phyloP scores from a whole-genome alignment of 2,797 vertebrate genomes.

The Sebastes alutus region DNA sequence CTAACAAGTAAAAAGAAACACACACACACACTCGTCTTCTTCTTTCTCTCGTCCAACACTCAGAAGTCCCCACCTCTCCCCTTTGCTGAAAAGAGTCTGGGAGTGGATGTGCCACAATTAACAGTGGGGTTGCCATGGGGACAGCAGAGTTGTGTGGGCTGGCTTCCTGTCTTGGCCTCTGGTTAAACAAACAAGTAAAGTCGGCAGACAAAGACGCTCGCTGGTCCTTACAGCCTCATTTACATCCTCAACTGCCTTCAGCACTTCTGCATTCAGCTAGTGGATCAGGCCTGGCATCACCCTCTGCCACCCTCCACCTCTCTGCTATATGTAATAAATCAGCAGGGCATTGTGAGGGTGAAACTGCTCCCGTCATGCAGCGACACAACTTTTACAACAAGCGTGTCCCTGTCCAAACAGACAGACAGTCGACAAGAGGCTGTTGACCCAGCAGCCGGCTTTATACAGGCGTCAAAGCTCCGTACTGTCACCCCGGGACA shows the following conservation, averaged over 20 bases:
- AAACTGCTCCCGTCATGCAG: conserved; percentile 36
- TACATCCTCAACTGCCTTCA: conserved; percentile 83
- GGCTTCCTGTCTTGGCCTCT: conserved; percentile 85
- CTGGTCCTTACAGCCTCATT: conserved; percentile 85
- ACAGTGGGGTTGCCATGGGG: conserved; percentile 83
- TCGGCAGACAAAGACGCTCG: conserved; percentile 68
- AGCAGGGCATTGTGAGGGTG: conserved; percentile 41
- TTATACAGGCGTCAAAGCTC: conserved; percentile 33
- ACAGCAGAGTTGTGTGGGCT: conserved; percentile 80
- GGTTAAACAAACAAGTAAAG: conserved; percentile 86
- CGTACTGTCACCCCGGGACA: conserved; percentile 67
- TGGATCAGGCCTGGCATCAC: conserved; percentile 44
- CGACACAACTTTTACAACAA: conserved; percentile 34
- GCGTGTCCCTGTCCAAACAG: conserved; percentile 55
- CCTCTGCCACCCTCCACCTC: conserved; percentile 5
- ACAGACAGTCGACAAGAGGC: conserved; percentile 59
- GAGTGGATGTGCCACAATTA: conserved; percentile 80
- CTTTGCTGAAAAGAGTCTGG: conserved; percentile 66
- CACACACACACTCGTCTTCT: conserved; percentile 11
- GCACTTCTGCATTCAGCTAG: conserved; percentile 66
- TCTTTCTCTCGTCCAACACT: conserved; percentile 52
- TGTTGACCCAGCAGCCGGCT: conserved; percentile 67
- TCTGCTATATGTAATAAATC: conserved; percentile 54
- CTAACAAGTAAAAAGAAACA: conserved; percentile 9
- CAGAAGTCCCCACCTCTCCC: conserved; percentile 64